phyloP scores from a whole-genome alignment of 2,888 invertebrate species.

The Agrypnus murinus region DNA sequence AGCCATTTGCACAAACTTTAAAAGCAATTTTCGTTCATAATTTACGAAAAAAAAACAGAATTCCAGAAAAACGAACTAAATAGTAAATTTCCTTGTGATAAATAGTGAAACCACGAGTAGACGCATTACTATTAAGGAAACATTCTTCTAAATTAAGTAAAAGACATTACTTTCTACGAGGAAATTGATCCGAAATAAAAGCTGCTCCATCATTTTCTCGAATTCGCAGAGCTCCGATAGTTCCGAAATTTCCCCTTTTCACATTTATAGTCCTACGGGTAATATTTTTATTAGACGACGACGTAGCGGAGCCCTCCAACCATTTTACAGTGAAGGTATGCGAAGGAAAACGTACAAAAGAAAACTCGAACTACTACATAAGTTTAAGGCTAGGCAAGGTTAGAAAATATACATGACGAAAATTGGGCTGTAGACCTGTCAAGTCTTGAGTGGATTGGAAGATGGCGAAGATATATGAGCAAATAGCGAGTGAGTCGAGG shows the following conservation, averaged over 20 bases:
- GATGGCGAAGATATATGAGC: slow-evolving; percentile 31
- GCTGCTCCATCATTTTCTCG: neutral
- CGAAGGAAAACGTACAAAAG: slow-evolving; percentile 12
- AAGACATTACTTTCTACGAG: too few relatives aligned
- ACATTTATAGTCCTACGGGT: neutral
- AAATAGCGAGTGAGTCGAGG: slow-evolving; percentile 3
- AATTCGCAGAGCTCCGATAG: neutral
- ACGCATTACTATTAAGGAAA: too few relatives aligned
- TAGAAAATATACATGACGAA: slow-evolving; percentile 29
- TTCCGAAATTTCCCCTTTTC: neutral
- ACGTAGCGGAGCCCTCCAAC: too few relatives aligned
- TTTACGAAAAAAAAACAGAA: too few relatives aligned
- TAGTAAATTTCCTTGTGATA: too few relatives aligned
- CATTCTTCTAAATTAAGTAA: too few relatives aligned
- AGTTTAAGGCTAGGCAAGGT: slow-evolving; percentile 27
- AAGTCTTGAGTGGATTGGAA: slow-evolving; percentile 28
- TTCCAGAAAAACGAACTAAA: too few relatives aligned
- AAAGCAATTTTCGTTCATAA: too few relatives aligned
- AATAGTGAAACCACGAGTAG: too few relatives aligned
- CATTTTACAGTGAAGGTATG: slow-evolving; percentile 9
- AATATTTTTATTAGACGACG: slow-evolving; percentile 17
- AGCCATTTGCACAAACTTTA: too few relatives aligned
- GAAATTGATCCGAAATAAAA: too few relatives aligned
- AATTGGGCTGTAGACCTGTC: slow-evolving; percentile 33
- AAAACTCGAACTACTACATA: slow-evolving; percentile 29